A percentile compares a stretch with the other conserved stretches of the same genome.
Conservation (phyloP, 2,888 invertebrate genomes). For the Gymnosoma rotundatum region DNA sequence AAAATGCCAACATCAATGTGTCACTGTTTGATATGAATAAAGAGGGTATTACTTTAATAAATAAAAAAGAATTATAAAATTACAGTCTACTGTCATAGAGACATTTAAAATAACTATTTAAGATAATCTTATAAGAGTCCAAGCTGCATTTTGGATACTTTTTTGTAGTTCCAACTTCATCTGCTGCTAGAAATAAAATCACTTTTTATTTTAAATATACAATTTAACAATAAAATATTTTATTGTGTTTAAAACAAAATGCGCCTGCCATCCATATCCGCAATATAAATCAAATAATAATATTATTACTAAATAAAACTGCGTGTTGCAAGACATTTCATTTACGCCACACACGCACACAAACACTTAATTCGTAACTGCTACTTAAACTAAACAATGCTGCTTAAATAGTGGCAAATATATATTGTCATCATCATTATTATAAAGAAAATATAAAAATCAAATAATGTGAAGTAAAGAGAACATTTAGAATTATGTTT, state of each 20-base stretch:
- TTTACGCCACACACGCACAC: conserved; percentile 60
- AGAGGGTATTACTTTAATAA: too few relatives aligned
- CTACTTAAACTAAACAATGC: conserved; percentile 66
- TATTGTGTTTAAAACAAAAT: conserved; percentile 59
- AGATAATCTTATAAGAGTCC: neutral
- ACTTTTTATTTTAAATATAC: neutral
- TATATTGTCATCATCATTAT: conserved; percentile 19
- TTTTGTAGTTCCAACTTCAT: neutral
- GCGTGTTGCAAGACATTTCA: conserved; percentile 49
- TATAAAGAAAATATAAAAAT: conserved; percentile 12
- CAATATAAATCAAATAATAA: conserved; percentile 78
- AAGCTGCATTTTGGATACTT: neutral
- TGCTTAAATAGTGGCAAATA: conserved; percentile 66
- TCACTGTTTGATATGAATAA: too few relatives aligned
- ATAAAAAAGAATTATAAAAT: too few relatives aligned
- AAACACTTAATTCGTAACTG: conserved; percentile 18
- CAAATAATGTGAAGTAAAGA: conserved; percentile 16
- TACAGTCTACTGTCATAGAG: too few relatives aligned
- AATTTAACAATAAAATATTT: conserved; percentile 51
- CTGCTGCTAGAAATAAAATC: neutral
- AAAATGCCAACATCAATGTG: too few relatives aligned
- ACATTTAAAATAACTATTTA: neutral
- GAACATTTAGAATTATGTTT: conserved; percentile 64
- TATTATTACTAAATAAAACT: conserved; percentile 55
- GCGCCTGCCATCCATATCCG: conserved; percentile 77